Base-by-base conservation (phyloP, 2,888 invertebrate species). In the Meliscaeva auricollis region DNA sequence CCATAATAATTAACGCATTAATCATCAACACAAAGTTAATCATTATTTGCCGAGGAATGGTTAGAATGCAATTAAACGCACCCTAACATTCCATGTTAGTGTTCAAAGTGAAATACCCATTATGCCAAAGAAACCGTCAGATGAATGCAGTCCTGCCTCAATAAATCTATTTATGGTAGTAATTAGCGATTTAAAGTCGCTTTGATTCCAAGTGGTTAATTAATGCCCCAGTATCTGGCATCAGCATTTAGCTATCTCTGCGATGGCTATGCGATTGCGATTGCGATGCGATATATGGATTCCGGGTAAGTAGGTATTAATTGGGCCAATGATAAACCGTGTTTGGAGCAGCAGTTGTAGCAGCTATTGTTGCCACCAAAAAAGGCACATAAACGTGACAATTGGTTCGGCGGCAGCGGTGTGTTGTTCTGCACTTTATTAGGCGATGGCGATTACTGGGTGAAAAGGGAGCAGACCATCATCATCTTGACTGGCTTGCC, bases 21-120 rank as follows among this genome's bases (percentile, higher is more conserved):
- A 68, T 68, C 73, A 82, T 35, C 30, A 46, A 38, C n/a, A 60
- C 48, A 69, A 35, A 74, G 41, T 75, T 60, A 79, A 79, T 66
- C 50, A 72, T 60, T 50, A 41, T 78, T 50, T 38, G 32, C 79
- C 9, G 32, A 58, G 58, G 70, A 75, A 79, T 84, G 74, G 46
- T 30, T 46, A 54, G 75, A 72, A 84, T 84, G 75, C 85, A 80
- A 85, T 80, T 80, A 85, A 85, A 85, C 76, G 85, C 85, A 85
- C 73, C 76, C 72, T 17, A 76, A 58, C 80, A 85, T 76, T 76
- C 76, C 80, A 69, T 73, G 62, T 72, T 60, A 72, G 75, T 74
- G 68, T 76, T 81, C 62, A 46, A 15, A 50, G 69, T 60, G 44
- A 81, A 48, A 76, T 85, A 58, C 62, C 60, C 13, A 41, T 54